Evolutionary conservation across 2,888 invertebrate species (phyloP).

Genomic region (Sussaba pulchella): DNA sequence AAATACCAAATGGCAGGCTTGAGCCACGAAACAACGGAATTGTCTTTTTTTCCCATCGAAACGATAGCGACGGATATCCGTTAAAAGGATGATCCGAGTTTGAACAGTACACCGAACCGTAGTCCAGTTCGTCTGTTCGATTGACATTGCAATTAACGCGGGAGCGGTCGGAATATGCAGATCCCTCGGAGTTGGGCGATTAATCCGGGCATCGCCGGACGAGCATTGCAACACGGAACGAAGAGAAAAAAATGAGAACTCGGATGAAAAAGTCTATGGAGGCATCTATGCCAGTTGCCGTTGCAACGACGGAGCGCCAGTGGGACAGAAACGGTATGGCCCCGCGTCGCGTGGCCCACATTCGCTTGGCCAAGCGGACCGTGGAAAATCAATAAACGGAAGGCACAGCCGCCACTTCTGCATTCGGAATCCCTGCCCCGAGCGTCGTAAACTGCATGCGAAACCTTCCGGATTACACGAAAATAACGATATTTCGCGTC

Average conservation of each 20-base stretch:
- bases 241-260: conserved; percentile 45
- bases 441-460: conserved; percentile 8
- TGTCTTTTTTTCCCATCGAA: no score
- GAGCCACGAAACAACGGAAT: background rate
- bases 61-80: background rate
- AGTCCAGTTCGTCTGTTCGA: conserved; percentile 17
- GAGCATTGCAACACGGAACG: conserved; percentile 36
- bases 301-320: conserved; percentile 40
- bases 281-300: conserved; percentile 36
- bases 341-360: conserved; percentile 75
- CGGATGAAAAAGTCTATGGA: conserved; percentile 28
- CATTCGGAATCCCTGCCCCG: conserved; percentile 68
- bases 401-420: conserved; percentile 75
- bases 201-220: conserved; percentile 43
- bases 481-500: conserved; percentile 10
- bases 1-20: background rate
- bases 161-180: conserved; percentile 30
- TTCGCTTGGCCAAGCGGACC: conserved; percentile 74
- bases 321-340: conserved; percentile 40
- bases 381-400: conserved; percentile 82
- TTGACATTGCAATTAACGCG: conserved; percentile 52
- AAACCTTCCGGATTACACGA: conserved; percentile 20
- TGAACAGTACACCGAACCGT: conserved; percentile 7
- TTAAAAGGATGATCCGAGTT: conserved; percentile 11
- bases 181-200: conserved; percentile 42